Evolutionary conservation across 64 coral and sea anemone species (phyloP).

Genomic region (Catalaphyllia jardinei): DNA sequence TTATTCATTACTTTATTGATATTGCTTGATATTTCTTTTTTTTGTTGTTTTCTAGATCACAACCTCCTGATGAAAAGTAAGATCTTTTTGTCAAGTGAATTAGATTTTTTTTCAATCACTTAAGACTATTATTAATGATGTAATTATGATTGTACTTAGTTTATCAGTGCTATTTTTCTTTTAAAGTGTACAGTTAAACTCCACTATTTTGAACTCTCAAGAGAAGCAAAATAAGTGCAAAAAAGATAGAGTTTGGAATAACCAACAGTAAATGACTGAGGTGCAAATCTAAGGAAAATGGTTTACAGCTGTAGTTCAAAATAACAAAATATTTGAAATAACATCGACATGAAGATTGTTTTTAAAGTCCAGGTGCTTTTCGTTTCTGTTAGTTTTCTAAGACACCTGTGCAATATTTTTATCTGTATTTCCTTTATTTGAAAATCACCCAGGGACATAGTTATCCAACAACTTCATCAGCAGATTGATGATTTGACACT

Average conservation of each 20-base stretch:
- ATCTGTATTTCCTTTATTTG: neutral
- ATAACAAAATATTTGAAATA: too few species aligned
- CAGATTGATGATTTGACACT: conserved; percentile 87
- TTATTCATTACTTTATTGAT: neutral
- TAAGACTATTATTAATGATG: too few species aligned
- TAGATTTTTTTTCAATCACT: neutral
- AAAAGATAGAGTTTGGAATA: too few species aligned
- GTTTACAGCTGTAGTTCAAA: too few species aligned
- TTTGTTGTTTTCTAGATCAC: conserved; percentile 36
- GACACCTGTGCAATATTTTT: neutral
- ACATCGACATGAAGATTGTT: neutral
- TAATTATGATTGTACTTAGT: too few species aligned
- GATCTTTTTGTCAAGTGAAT: neutral
- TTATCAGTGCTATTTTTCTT: too few species aligned
- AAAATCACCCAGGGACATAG: conserved; percentile 52
- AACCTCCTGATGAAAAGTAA: conserved; percentile 69
- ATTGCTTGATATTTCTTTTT: neutral
- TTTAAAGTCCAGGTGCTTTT: neutral
- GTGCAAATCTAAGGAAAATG: too few species aligned
- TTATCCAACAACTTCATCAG: conserved; percentile 61
- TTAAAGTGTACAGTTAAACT: too few species aligned
- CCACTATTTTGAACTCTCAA: too few species aligned
- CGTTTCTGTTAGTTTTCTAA: neutral
- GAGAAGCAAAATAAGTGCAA: too few species aligned
- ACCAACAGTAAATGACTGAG: too few species aligned